Evolutionary conservation across 2,888 invertebrate genomes (phyloP).

Genomic region (Orchesella flavescens): DNA sequence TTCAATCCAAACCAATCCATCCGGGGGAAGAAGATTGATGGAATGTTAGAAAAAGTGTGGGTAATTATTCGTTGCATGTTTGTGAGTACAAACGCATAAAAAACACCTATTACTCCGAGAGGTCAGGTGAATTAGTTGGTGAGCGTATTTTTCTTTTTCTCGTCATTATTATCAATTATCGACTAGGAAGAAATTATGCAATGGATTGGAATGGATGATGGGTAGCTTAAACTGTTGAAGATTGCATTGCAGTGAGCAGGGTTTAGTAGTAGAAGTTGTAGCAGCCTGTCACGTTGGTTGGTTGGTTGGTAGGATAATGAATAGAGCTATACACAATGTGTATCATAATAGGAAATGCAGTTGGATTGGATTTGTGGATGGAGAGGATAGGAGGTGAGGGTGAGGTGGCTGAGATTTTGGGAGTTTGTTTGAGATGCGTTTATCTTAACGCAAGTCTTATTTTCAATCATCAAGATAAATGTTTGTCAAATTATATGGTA

Average conservation of each 20-base stretch:
- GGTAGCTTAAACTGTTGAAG: too few relatives aligned
- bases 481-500: conserved; percentile 60
- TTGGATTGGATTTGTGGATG: too few relatives aligned
- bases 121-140: conserved; percentile 35
- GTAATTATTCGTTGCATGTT: conserved; percentile 5
- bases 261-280: not conserved
- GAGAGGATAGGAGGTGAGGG: too few relatives aligned
- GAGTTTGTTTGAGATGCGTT: not conserved
- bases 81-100: not conserved
- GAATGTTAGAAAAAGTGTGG: conserved; percentile 16
- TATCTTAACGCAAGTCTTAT: conserved; percentile 28
- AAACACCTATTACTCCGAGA: conserved; percentile 12
- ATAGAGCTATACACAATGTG: too few relatives aligned
- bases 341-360: too few relatives aligned
- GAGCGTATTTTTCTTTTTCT: conserved; percentile 3
- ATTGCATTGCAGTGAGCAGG: not conserved
- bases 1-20: not conserved
- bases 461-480: conserved; percentile 53
- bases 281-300: too few relatives aligned
- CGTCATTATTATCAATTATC: conserved; percentile 25
- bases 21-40: not conserved
- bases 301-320: too few relatives aligned
- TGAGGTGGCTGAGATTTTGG: too few relatives aligned
- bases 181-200: not conserved
- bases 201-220: not conserved